A percentile compares a stretch with the other conserved stretches of the same genome.
Evolutionary conservation across 2,888 invertebrate genomes (phyloP).

Genomic region (Drymonia ruficornis): DNA sequence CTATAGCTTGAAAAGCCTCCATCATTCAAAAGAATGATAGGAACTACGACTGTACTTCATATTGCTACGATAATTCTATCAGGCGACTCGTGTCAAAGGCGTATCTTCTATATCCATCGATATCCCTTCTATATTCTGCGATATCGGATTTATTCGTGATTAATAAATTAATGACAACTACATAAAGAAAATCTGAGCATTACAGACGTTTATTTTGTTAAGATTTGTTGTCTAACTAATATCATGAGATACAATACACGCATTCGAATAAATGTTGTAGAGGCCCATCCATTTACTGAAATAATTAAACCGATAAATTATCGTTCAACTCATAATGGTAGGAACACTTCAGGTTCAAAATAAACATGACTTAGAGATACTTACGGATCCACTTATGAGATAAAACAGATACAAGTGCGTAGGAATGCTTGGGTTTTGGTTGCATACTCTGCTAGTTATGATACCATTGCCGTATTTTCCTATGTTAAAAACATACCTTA

Average conservation of each 20-base stretch:
- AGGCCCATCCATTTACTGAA: not conserved
- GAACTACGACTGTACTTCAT: not conserved
- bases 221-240: too few species aligned
- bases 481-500: too few species aligned
- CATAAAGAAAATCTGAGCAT: too few species aligned
- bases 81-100: not conserved
- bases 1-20: too few species aligned
- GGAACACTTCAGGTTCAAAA: slow-evolving; percentile 19
- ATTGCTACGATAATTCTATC: slow-evolving; percentile 2
- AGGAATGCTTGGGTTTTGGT: not conserved
- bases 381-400: slow-evolving; percentile 12
- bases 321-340: slow-evolving; percentile 27
- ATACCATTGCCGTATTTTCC: not conserved
- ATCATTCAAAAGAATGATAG: too few species aligned
- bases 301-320: slow-evolving; percentile 24
- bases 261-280: not conserved
- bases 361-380: slow-evolving; percentile 19
- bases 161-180: too few species aligned
- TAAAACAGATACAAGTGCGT: not conserved
- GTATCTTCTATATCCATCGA: too few species aligned
- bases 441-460: not conserved
- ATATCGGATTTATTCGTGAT: too few species aligned
- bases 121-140: too few species aligned
- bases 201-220: too few species aligned
- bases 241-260: too few species aligned